A percentile compares a stretch with the other conserved stretches of the same genome.
These are phyloP conservation scores for Leptinotarsa haldemani DNA, from an alignment of 2,888 invertebrate species.

Conservation along the genomic window DNA sequence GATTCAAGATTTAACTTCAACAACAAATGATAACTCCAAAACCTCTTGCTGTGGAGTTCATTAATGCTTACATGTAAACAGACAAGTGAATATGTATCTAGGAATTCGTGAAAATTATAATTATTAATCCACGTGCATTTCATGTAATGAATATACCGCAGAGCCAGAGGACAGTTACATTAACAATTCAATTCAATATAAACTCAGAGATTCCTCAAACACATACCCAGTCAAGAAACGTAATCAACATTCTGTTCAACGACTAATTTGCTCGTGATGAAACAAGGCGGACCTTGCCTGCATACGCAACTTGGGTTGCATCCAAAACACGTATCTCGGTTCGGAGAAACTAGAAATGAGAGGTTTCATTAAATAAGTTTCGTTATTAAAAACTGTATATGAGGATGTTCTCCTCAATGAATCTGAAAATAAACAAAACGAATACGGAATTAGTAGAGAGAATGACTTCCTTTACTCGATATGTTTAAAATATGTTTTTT, in stretches of 20 bases:
- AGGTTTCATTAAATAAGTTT: too few relatives aligned
- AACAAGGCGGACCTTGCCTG: background rate
- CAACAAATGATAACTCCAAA: too few relatives aligned
- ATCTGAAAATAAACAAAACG: too few relatives aligned
- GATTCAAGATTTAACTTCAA: too few relatives aligned
- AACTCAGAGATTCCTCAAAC: conserved; percentile 11
- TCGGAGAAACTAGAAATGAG: too few relatives aligned
- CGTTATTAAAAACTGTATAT: too few relatives aligned
- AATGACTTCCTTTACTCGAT: too few relatives aligned
- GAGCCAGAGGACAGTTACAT: background rate
- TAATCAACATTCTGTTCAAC: conserved; percentile 15
- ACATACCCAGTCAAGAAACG: background rate
- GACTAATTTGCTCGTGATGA: conserved; percentile 1
- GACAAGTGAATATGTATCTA: background rate
- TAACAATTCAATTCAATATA: background rate
- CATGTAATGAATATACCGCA: background rate
- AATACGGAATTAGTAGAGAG: too few relatives aligned
- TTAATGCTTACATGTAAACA: too few relatives aligned
- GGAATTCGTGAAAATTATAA: background rate
- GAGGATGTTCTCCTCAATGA: too few relatives aligned
- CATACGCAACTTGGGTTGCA: background rate
- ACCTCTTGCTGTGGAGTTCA: too few relatives aligned
- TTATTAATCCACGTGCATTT: background rate
- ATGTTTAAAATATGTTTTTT: too few relatives aligned
- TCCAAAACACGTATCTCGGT: background rate